Base-by-base conservation (phyloP, 2,888 invertebrate species). In the Cheilosia vernalis region DNA sequence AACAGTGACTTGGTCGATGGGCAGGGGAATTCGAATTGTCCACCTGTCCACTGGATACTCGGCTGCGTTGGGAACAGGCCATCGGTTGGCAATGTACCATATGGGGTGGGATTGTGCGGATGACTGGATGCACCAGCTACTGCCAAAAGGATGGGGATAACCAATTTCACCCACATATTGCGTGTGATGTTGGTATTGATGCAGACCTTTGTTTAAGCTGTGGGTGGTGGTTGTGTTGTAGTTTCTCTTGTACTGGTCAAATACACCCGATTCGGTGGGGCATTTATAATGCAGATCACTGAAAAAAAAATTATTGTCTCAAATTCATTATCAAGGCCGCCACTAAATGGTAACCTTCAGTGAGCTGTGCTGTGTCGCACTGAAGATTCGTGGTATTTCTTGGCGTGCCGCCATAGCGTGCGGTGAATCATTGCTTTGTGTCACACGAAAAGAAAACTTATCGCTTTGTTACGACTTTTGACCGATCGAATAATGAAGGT, bases 1-100 rank as follows among this genome's bases (percentile, higher is more conserved):
- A 94, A 94, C n/a, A 94, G 92, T 19, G 93, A 92, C 89, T 93
- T 93, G 15, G 94, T 94, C 55, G 93, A 92, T 17, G 91, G 89
- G 74, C 93, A 93, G 2, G 93, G 93, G 90, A 93, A 94, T 58
- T 93, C 91, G 87, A 93, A 93, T 60, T 91, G 89, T 1, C 90
- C 93, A 0, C 93, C 93, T 0, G 92, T 93, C 93, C 93, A 93
- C 79, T 92, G 92, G 0, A 92, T 89, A 7, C 88, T 80, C n/a
- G 90, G 89, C 66, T 51, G 63, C 15, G 69, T 73, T 63, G 88
- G 88, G 19, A 66, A 66, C 15, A 87, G 47, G 15, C 86, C 87
- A 44, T 92, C 91, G 1, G 89, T 89, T 0, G 90, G 89, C 87
- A 89, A 88, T 7, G 89, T 72, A 1, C 91, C 91, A 60, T 91